These are phyloP conservation scores for Procavia capensis DNA, from an alignment of 2,113 vertebrate genomes.

Conservation along the genomic window DNA sequence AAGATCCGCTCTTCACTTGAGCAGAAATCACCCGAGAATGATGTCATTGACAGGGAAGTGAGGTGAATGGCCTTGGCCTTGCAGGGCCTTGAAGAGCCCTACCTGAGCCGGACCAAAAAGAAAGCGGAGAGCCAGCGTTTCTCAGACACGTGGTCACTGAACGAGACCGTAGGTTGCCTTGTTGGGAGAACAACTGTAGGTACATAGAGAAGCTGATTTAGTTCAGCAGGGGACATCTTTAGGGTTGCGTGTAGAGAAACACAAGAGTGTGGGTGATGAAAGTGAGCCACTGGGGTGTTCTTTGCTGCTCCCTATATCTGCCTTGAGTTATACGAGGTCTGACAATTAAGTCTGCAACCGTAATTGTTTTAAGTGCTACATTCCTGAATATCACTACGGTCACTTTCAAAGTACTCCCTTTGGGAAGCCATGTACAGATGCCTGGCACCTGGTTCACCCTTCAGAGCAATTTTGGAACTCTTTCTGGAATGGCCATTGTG, in stretches of 20 bases:
- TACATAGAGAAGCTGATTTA: neutral
- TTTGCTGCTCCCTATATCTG: neutral
- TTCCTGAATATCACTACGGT: too few relatives aligned
- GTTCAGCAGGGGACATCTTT: neutral
- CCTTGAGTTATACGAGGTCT: too few relatives aligned
- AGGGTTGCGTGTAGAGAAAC: neutral
- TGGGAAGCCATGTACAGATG: too few relatives aligned
- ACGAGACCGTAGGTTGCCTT: neutral
- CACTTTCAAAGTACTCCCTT: too few relatives aligned
- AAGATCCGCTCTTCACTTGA: neutral
- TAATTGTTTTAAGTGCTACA: too few relatives aligned
- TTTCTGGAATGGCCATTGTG: too few relatives aligned
- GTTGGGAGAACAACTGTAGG: neutral
- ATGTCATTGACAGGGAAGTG: neutral
- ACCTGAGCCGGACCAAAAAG: neutral
- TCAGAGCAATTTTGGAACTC: too few relatives aligned
- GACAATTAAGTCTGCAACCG: too few relatives aligned
- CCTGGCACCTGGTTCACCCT: too few relatives aligned
- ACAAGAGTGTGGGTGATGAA: neutral
- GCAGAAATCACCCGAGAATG: neutral
- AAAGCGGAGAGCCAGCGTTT: neutral
- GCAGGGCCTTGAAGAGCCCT: neutral
- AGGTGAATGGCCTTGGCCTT: neutral
- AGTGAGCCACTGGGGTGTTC: neutral
- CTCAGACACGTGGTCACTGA: neutral